Evolutionary conservation across 2,797 vertebrate genomes (phyloP).

Genomic region (Urosaurus nigricauda): DNA sequence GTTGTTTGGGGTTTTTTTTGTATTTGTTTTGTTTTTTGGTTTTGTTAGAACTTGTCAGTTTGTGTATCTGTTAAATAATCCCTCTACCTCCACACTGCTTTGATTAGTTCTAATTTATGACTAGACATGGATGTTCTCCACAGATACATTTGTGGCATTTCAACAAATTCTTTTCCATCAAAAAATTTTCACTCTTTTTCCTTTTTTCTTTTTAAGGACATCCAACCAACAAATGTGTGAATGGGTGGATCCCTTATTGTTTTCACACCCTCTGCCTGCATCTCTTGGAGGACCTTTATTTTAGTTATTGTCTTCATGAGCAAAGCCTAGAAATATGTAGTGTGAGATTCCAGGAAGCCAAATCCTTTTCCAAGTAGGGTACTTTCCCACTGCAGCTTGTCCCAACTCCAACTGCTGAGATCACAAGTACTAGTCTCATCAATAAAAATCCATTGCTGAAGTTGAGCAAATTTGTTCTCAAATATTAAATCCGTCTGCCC

Average conservation of each 20-base stretch:
- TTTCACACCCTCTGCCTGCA: slow-evolving; percentile 54
- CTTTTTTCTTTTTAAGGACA: slow-evolving; percentile 68
- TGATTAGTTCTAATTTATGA: slow-evolving; percentile 34
- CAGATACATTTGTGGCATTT: slow-evolving; percentile 58
- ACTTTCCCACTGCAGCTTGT: slow-evolving; percentile 59
- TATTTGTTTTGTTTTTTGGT: neutral
- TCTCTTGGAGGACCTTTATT: slow-evolving; percentile 45
- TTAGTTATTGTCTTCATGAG: slow-evolving; percentile 63
- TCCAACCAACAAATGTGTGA: slow-evolving; percentile 59
- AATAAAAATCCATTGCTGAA: slow-evolving; percentile 24
- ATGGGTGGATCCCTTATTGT: slow-evolving; percentile 48
- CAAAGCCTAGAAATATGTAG: slow-evolving; percentile 69
- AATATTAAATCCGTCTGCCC: slow-evolving; percentile 45
- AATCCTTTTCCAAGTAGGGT: slow-evolving; percentile 63
- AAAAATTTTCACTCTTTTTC: neutral
- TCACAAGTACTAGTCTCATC: slow-evolving; percentile 53
- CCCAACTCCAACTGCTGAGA: slow-evolving; percentile 35
- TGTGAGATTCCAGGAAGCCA: slow-evolving; percentile 62
- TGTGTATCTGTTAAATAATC: neutral
- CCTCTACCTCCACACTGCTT: no score
- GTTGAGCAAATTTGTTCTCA: slow-evolving; percentile 50
- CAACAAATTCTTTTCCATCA: slow-evolving; percentile 61
- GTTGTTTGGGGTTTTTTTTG: no score
- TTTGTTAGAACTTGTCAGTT: neutral
- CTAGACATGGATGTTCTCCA: slow-evolving; percentile 59